Conservation (phyloP, 2,888 invertebrate species). For the Meteorus colon region DNA sequence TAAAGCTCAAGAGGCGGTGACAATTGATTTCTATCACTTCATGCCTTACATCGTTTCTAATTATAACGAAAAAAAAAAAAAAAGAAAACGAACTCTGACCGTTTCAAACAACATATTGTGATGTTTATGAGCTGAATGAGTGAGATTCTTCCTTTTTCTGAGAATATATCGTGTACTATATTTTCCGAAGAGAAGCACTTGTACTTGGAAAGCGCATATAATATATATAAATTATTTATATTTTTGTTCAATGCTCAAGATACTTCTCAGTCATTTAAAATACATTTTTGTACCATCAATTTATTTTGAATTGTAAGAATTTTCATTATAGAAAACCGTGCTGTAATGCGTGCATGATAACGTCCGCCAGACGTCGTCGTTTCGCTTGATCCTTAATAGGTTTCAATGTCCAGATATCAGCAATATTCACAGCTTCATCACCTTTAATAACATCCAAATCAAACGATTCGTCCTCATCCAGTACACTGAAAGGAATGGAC, state of each 20-base stretch:
- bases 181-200: background rate
- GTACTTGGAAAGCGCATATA: background rate
- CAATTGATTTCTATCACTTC: slow-evolving; percentile 6
- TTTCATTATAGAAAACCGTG: slow-evolving; percentile 76
- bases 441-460: slow-evolving; percentile 77
- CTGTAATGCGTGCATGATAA: slow-evolving; percentile 80
- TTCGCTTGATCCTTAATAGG: slow-evolving; percentile 78
- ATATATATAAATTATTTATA: slow-evolving; percentile 5
- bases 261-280: background rate
- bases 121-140: slow-evolving; percentile 2
- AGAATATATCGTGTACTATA: background rate
- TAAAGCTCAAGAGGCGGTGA: slow-evolving; percentile 24
- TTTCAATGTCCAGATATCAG: slow-evolving; percentile 79
- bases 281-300: background rate
- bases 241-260: background rate
- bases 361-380: slow-evolving; percentile 78
- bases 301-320: too few relatives aligned
- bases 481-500: slow-evolving; percentile 76
- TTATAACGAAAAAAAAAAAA: background rate
- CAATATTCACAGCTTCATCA: slow-evolving; percentile 76
- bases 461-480: slow-evolving; percentile 77
- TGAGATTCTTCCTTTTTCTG: background rate
- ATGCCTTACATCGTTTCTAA: slow-evolving; percentile 14
- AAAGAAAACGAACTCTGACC: background rate
- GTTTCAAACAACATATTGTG: background rate